A percentile compares a stretch with the other conserved stretches of the same genome.
Evolutionary conservation across 2,888 invertebrate genomes (phyloP).

Genomic region (Hoplodrina blanda): DNA sequence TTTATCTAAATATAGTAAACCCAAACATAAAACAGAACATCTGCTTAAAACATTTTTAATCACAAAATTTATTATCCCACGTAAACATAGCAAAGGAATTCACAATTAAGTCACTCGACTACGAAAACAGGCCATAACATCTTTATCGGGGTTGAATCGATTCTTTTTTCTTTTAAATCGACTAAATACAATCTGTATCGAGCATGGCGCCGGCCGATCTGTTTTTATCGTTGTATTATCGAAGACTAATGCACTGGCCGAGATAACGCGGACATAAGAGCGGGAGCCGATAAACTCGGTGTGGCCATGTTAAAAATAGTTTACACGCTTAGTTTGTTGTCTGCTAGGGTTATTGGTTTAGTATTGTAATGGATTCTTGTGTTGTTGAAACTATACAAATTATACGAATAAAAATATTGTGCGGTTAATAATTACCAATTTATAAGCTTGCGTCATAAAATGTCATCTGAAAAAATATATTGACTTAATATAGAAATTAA

Average conservation of each 20-base stretch:
- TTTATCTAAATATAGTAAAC: conserved; percentile 58
- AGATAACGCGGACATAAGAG: conserved; percentile 88
- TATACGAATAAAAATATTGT: neutral
- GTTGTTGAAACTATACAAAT: conserved; percentile 17
- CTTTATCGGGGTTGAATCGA: conserved; percentile 86
- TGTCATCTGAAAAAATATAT: neutral
- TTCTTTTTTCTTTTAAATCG: conserved; percentile 86
- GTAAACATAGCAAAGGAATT: conserved; percentile 83
- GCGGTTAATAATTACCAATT: neutral
- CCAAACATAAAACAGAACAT: conserved; percentile 66
- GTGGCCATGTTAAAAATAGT: conserved; percentile 90
- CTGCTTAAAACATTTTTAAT: conserved; percentile 69
- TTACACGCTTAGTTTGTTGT: conserved; percentile 88
- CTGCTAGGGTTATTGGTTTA: conserved; percentile 66
- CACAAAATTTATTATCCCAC: conserved; percentile 74
- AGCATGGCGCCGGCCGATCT: conserved; percentile 89
- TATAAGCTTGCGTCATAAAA: neutral
- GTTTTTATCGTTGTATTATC: conserved; percentile 89
- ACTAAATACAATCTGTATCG: conserved; percentile 86
- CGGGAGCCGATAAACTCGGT: conserved; percentile 89
- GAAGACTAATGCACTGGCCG: conserved; percentile 89
- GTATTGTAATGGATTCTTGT: conserved; percentile 49
- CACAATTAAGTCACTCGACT: conserved; percentile 87
- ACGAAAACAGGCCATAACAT: conserved; percentile 87
- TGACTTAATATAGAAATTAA: too few species aligned